A percentile compares a stretch with the other conserved stretches of the same genome.
These are phyloP conservation scores for Sebastes hubbsi DNA, from an alignment of 2,797 vertebrate species.

Conservation along the genomic window DNA sequence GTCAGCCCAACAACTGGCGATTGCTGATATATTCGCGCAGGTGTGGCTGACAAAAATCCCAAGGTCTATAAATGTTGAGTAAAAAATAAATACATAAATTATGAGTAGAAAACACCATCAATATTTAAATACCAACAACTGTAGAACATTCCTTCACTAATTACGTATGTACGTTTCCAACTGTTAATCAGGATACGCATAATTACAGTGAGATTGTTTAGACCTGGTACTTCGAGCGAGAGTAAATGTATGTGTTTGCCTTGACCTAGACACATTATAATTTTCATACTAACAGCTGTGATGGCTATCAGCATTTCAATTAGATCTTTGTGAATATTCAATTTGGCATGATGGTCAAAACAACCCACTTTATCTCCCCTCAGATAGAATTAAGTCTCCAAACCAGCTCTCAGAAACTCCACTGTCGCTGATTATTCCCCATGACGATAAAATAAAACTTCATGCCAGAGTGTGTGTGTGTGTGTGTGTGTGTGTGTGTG, in stretches of 20 bases:
- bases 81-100: background rate
- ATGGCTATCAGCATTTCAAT: conserved; percentile 62
- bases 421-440: conserved; percentile 43
- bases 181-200: conserved; percentile 18
- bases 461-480: conserved; percentile 26
- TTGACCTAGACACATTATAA: conserved; percentile 55
- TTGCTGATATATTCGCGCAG: background rate
- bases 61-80: background rate
- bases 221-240: background rate
- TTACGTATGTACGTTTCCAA: background rate
- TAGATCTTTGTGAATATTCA: conserved; percentile 60
- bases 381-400: conserved; percentile 58
- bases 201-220: conserved; percentile 26
- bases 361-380: conserved; percentile 57
- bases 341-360: conserved; percentile 62
- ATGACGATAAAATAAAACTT: conserved; percentile 58
- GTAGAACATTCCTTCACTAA: background rate
- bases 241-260: conserved; percentile 23
- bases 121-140: background rate
- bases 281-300: conserved; percentile 29
- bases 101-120: background rate
- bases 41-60: background rate
- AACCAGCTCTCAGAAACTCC: conserved; percentile 42
- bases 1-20: background rate
- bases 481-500: conserved; percentile 23